phyloP scores from a whole-genome alignment of 2,113 vertebrate genomes.

The Hemiprocne comata region DNA sequence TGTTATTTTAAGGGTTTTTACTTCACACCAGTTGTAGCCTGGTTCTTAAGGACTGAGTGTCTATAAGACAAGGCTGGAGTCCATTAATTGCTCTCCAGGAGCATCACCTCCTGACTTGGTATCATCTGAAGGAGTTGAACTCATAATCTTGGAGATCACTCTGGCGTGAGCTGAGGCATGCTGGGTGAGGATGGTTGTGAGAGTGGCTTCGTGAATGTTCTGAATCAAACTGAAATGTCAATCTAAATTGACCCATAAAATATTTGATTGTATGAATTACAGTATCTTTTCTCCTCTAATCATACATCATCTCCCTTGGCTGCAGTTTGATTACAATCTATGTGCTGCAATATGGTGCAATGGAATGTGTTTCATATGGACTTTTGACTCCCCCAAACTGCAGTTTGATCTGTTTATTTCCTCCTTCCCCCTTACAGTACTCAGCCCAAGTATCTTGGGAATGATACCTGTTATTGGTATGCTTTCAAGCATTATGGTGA shows the following conservation, averaged over 20 bases:
- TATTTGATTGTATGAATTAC: background rate
- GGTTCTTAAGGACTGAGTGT: background rate
- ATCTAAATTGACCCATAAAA: background rate
- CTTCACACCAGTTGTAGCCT: background rate
- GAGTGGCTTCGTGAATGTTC: background rate
- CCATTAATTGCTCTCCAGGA: background rate
- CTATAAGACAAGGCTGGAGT: rapidly evolving
- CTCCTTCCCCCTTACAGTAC: background rate
- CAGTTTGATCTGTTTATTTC: background rate
- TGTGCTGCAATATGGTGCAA: rapidly evolving
- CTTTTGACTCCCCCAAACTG: background rate
- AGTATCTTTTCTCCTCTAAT: rapidly evolving
- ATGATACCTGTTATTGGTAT: background rate
- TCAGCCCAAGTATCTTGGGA: background rate
- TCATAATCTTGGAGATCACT: rapidly evolving
- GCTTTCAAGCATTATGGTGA: background rate
- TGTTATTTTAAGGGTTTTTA: background rate
- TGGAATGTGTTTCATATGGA: background rate
- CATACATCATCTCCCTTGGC: background rate
- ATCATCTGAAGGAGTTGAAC: background rate
- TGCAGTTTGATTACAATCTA: background rate
- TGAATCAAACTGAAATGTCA: background rate
- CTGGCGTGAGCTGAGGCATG: rapidly evolving
- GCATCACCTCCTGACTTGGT: background rate
- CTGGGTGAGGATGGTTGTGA: background rate